Base-by-base conservation (phyloP, 2,113 vertebrate species). In the Fukomys damarensis region DNA sequence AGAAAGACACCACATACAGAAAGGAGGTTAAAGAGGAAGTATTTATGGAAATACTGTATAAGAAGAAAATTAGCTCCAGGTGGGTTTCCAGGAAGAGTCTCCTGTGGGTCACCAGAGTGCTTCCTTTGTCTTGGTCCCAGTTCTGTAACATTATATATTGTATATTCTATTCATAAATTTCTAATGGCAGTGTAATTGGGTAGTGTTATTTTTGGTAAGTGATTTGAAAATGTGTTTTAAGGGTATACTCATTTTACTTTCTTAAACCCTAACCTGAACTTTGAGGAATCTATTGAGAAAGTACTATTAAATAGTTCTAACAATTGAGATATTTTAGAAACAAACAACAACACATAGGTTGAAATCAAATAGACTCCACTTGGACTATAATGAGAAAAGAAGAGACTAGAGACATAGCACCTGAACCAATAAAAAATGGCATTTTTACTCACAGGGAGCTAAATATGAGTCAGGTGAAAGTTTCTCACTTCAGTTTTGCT, bases 121-220 rank as follows among this genome's bases (percentile, higher is more conserved):
- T 76, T 76, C 41, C 41, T 76, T 46, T 76, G 24, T 76, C 72
- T 46, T 76, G 72, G 72, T 76, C 46, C 7, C 2, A 68, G n/a
- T 66, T 91, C 43, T 93, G 2, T 58, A 88, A 97, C 80, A 30
- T n/a, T 66, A n/a, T 22, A 86, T 24, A 56, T 82, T 52, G 19
- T 49, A 38, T 72, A 63, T 81, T 89, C 28, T 22, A 88, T 79
- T 89, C 65, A 94, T 76, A 84, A 49, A 72, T 87, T 84, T 88
- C 2, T 92, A 30, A 22, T 93, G 19, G 32, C 43, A 61, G 41
- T 77, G 43, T 86, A 52, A 79, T 86, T 89, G 83, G 35, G 28
- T 49, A 86, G 10, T n/a, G 2, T 0, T 77, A 22, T 89, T 93
- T 80, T 79, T 46, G 14, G 20, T 54, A 95, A 92, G 43, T 63